Evolutionary conservation across 64 coral and sea anemone genomes (phyloP).

Genomic region (Trachythela sp.): DNA sequence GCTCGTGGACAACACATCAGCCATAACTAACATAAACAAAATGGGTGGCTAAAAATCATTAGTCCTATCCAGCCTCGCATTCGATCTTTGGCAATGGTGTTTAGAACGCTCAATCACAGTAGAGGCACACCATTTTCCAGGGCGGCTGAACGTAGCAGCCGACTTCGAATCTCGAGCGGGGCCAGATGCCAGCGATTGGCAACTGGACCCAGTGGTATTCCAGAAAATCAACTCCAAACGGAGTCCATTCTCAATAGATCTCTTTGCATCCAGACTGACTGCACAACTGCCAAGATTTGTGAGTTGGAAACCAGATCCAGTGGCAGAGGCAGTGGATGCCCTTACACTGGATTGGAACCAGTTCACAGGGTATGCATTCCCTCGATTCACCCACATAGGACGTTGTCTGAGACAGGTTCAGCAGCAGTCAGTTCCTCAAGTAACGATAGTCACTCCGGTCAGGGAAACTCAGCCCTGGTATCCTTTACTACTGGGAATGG

Average conservation of each 20-base stretch:
- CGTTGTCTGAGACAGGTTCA: background rate
- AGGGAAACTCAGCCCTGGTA: conserved; percentile 55
- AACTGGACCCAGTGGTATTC: background rate
- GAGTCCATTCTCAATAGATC: background rate
- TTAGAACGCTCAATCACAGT: background rate
- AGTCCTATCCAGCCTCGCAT: background rate
- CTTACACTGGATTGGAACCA: conserved; percentile 14
- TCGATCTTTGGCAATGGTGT: conserved; percentile 17
- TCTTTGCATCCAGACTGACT: conserved; percentile 20
- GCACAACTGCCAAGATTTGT: conserved; percentile 20
- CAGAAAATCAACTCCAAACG: background rate
- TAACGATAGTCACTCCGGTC: conserved; percentile 28
- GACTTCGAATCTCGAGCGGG: background rate
- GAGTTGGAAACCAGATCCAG: conserved; percentile 31
- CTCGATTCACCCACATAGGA: background rate
- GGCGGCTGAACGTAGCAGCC: background rate
- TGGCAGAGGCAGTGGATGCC: conserved; percentile 14
- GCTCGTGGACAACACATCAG: conserved; percentile 1
- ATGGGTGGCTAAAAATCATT: background rate
- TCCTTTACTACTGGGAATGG: conserved; percentile 39
- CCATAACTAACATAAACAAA: conserved; percentile 21
- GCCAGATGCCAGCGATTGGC: background rate
- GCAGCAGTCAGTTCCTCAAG: conserved; percentile 3
- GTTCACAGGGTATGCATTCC: background rate
- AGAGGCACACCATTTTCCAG: background rate